A percentile compares a stretch with the other conserved stretches of the same genome.
These are phyloP conservation scores for Oreochromis spilurus DNA, from an alignment of 2,113 vertebrate genomes.

Conservation along the genomic window DNA sequence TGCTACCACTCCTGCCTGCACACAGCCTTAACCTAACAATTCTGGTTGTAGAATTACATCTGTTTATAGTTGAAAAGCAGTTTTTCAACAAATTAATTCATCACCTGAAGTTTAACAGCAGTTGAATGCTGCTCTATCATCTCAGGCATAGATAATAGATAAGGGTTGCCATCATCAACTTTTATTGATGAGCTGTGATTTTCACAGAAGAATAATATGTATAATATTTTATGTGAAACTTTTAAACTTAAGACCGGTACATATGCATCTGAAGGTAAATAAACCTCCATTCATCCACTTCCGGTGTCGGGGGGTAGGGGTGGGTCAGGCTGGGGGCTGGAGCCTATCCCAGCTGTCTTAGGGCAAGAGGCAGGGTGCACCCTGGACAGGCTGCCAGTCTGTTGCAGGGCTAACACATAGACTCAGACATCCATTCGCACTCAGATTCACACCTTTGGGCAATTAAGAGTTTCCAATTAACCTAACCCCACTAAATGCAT, in stretches of 20 bases:
- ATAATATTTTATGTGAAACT: neutral
- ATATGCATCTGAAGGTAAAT: neutral
- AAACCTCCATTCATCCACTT: neutral
- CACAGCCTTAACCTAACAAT: no score
- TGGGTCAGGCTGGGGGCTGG: neutral
- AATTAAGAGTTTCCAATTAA: neutral
- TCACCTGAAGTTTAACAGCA: neutral
- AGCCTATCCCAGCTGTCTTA: neutral
- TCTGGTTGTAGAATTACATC: neutral
- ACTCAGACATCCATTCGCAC: neutral
- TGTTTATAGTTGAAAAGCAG: neutral
- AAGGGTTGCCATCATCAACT: neutral
- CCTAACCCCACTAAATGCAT: rapidly evolving
- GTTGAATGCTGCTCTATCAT: neutral
- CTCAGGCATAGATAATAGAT: neutral
- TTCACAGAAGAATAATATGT: neutral
- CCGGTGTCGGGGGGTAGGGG: rapidly evolving
- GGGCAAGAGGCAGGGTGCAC: rapidly evolving
- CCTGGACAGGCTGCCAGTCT: neutral
- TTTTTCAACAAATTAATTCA: neutral
- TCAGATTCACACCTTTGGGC: neutral
- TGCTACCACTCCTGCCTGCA: no score
- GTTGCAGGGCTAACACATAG: rapidly evolving
- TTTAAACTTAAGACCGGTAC: neutral
- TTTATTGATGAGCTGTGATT: neutral